Percentiles rank a stretch among this genome's conserved stretches.
phyloP scores from a whole-genome alignment of 2,888 invertebrate species.

The Lampropteryx suffumata region DNA sequence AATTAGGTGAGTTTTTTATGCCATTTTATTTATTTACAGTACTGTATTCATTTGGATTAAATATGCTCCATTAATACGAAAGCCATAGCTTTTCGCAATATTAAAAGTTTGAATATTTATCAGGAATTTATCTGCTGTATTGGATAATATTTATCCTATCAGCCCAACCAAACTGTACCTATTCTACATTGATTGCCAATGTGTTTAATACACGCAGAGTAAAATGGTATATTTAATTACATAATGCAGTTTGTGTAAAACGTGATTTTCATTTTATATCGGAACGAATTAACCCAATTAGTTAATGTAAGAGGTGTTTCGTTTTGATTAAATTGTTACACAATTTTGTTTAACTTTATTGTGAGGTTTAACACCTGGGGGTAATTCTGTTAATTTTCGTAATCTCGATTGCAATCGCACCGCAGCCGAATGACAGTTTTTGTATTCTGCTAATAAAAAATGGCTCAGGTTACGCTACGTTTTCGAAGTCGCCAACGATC shows the following conservation, averaged over 20 bases:
- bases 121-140: constrained; percentile 1
- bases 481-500: too few species aligned
- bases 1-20: too few species aligned
- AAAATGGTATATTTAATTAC: constrained; percentile 14
- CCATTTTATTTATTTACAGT: too few species aligned
- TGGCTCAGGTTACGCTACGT: too few species aligned
- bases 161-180: constrained; percentile 1
- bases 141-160: constrained; percentile 10
- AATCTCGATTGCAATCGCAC: too few species aligned
- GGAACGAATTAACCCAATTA: constrained; percentile 9
- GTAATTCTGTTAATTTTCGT: too few species aligned
- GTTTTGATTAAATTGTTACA: neutral
- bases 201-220: constrained; percentile 6
- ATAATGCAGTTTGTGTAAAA: constrained; percentile 3
- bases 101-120: constrained; percentile 2
- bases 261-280: constrained; percentile 13
- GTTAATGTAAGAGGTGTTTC: constrained; percentile 2
- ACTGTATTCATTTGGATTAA: neutral
- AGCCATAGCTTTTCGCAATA: constrained; percentile 4
- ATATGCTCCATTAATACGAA: neutral
- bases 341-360: constrained; percentile 1
- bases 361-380: neutral
- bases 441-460: too few species aligned
- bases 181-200: constrained; percentile 4
- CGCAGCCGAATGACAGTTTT: too few species aligned